Percentiles rank a stretch among this genome's conserved stretches.
Evolutionary conservation across 2,113 vertebrate species (phyloP).

Genomic region (Paracanthobrama guichenoti): DNA sequence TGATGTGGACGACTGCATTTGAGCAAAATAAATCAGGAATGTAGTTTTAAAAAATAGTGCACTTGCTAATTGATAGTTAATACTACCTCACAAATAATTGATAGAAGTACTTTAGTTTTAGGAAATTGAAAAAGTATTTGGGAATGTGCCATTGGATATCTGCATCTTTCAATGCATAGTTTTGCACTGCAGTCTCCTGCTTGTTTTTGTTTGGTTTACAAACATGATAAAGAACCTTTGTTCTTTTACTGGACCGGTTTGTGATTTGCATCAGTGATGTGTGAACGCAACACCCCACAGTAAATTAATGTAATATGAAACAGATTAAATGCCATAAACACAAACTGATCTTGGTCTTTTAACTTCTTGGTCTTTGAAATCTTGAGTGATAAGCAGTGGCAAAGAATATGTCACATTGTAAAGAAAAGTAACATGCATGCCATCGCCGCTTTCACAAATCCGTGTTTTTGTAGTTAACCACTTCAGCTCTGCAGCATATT

Average conservation of each 20-base stretch:
- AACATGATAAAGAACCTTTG: neutral
- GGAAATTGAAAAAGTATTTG: neutral
- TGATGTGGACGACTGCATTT: neutral
- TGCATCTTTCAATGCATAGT: neutral
- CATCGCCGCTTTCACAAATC: too few relatives aligned
- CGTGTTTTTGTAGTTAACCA: too few relatives aligned
- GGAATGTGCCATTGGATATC: neutral
- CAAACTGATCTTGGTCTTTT: neutral
- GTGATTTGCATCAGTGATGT: neutral
- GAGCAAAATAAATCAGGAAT: neutral
- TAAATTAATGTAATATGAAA: neutral
- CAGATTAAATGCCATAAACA: neutral
- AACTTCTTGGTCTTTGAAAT: neutral
- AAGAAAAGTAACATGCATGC: too few relatives aligned
- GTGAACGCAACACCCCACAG: neutral
- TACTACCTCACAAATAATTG: conserved; percentile 14
- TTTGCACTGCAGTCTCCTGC: neutral
- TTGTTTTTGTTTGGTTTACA: neutral
- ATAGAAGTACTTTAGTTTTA: neutral
- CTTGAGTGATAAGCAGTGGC: neutral
- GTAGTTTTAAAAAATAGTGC: neutral
- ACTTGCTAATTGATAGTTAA: neutral
- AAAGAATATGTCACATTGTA: neutral
- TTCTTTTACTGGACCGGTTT: neutral
- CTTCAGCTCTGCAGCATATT: too few relatives aligned